Evolutionary conservation across 1,140 invertebrate species (phyloP), one percentile per base, ranked within the genome.

Genomic region (Carcinoscorpius rotundicauda): DNA sequence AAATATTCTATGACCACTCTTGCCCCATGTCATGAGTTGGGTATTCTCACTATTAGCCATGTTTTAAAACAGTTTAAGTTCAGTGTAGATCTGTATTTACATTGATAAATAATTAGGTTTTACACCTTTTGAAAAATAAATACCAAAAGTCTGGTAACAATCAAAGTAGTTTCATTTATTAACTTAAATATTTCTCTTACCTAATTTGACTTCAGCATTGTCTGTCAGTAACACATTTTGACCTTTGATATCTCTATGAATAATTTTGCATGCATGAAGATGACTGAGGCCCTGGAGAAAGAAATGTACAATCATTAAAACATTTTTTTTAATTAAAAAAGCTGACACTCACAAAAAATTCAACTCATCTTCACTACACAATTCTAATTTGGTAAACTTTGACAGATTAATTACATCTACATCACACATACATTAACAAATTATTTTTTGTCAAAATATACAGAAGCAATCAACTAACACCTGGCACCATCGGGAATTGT

Each of bases 221-320:
- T 99, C 97, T 68, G 97, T 99, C 48, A 99, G 83, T 51, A 99
- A 81, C 61, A 99, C 97, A 83, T 99, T 99, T 79, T 99, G 97
- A 57, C 97, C 97, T 80, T 99, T 99, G 72, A 99, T 99, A 79
- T 99, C 97, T 76, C 97, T 84, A 79, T 99, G 97, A 74, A 99
- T 99, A 60, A 99, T 94, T 85, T 97, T 98, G 78, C 97, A 98
- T 71, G 87, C 87, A 80, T 99, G 97, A 70, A 99, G 85, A 83
- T 99, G 97, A 75, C 89, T 91, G 56, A 99, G 83, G 72, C 96
- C 97, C 76, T 96, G 29, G 29, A 29, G 29, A 29, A 29, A 29
- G 29, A 29, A 29, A 29, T 29, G 29, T 29, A 29, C 29, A 29
- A 29, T 29, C 29, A 29, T 29, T 1, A 29, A 29, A 29, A 29